Percentiles rank a stretch among this genome's conserved stretches.
Evolutionary conservation across 2,797 vertebrate genomes (phyloP).

Genomic region (Epinephelus coioides): DNA sequence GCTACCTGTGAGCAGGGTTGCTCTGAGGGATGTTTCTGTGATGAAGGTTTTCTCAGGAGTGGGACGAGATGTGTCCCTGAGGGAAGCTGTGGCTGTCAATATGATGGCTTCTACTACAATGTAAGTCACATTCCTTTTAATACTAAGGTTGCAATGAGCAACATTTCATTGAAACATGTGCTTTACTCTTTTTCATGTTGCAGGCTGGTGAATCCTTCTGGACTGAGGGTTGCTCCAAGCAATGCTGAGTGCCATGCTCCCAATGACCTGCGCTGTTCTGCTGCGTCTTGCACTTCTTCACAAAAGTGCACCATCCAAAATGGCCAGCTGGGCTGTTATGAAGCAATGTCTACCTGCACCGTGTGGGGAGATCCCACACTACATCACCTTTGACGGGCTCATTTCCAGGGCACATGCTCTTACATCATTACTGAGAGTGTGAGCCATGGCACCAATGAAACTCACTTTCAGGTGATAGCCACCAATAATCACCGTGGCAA

Average conservation of each 20-base stretch:
- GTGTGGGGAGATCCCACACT: constrained; percentile 85
- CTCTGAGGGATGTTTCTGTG: too few relatives aligned
- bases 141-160: neutral
- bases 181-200: neutral
- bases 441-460: constrained; percentile 14
- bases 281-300: constrained; percentile 44
- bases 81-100: too few relatives aligned
- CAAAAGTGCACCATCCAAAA: constrained; percentile 71
- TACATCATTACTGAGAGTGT: constrained; percentile 78
- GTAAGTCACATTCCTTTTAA: constrained; percentile 47
- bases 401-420: constrained; percentile 84
- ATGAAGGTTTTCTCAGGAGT: too few relatives aligned
- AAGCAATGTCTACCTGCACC: constrained; percentile 71
- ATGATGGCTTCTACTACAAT: constrained; percentile 60
- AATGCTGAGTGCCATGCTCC: too few relatives aligned
- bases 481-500: constrained; percentile 76
- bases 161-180: neutral
- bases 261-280: neutral
- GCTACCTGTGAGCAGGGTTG: too few relatives aligned
- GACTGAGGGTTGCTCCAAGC: too few relatives aligned
- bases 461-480: constrained; percentile 67
- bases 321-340: constrained; percentile 67
- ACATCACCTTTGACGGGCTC: constrained; percentile 84
- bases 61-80: too few relatives aligned
- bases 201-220: constrained; percentile 32